Conservation (phyloP, 64 coral and sea anemone genomes). For the Montipora efflorescens region DNA sequence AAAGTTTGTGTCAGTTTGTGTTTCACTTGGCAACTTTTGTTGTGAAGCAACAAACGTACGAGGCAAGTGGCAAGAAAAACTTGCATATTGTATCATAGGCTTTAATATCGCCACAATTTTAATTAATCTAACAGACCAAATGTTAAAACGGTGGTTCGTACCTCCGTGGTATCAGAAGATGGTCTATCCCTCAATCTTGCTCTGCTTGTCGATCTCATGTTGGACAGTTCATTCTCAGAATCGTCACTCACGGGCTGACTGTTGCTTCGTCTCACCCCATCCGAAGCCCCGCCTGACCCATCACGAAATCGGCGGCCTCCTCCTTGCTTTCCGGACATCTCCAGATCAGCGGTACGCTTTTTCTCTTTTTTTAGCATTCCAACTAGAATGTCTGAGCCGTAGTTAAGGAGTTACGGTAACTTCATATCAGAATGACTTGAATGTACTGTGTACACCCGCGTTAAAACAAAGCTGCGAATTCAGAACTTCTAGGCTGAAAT, state of each 20-base stretch:
- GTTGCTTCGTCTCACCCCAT: conserved; percentile 39
- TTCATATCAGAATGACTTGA: not conserved
- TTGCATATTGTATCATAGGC: not conserved
- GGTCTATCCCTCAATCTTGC: conserved; percentile 59
- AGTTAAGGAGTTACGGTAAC: conserved; percentile 34
- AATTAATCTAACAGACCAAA: not conserved
- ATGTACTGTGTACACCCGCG: no score
- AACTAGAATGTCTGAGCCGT: conserved; percentile 83
- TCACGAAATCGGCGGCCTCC: conserved; percentile 10
- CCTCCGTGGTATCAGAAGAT: conserved; percentile 64
- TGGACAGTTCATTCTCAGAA: conserved; percentile 61
- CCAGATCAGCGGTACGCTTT: conserved; percentile 72
- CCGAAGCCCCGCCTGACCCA: not conserved
- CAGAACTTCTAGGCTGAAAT: no score
- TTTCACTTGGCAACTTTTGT: no score
- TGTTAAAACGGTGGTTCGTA: not conserved
- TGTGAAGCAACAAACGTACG: no score
- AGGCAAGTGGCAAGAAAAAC: not conserved
- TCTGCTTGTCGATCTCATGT: conserved; percentile 19
- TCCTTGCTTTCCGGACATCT: conserved; percentile 37
- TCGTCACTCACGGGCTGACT: conserved; percentile 59
- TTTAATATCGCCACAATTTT: no score
- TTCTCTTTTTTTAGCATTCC: conserved; percentile 98
- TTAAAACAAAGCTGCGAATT: no score
- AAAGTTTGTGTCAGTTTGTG: no score